Conservation (phyloP, 2,797 vertebrate species). For the Enteromius mattozi region DNA sequence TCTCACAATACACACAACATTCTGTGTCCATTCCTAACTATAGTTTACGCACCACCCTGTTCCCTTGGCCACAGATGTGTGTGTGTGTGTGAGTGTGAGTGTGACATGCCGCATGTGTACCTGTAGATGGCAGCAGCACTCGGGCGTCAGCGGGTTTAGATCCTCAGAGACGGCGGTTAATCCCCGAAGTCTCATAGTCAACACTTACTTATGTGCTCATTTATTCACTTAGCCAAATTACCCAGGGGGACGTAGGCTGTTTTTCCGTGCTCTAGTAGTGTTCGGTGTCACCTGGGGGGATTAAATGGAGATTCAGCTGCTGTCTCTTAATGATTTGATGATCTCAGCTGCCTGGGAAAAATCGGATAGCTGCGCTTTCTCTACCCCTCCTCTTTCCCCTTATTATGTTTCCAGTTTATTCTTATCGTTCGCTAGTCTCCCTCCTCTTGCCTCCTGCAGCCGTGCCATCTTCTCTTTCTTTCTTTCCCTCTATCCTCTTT, state of each 20-base stretch:
- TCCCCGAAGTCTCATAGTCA: constrained; percentile 59
- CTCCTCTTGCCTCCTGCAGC: constrained; percentile 17
- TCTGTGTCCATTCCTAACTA: background rate
- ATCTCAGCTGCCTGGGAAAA: constrained; percentile 61
- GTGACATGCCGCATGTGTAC: constrained; percentile 56
- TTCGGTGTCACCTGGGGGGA: constrained; percentile 61
- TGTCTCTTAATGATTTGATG: constrained; percentile 65
- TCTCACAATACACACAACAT: background rate
- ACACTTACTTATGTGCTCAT: constrained; percentile 66
- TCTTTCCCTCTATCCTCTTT: constrained; percentile 27
- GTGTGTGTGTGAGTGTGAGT: background rate
- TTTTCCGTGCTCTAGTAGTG: constrained; percentile 57
- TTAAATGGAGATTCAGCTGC: constrained; percentile 63
- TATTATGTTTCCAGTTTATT: constrained; percentile 54
- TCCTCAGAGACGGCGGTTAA: constrained; percentile 50
- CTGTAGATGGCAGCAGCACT: constrained; percentile 68
- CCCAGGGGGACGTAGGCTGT: constrained; percentile 60
- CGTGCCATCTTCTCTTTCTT: constrained; percentile 20
- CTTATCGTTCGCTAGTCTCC: constrained; percentile 28
- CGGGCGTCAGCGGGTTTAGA: constrained; percentile 36
- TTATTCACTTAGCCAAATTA: constrained; percentile 70
- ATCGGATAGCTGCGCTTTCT: constrained; percentile 47
- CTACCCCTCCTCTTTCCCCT: constrained; percentile 40
- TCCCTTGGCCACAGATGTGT: background rate
- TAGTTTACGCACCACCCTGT: background rate